phyloP scores from a whole-genome alignment of 2,888 invertebrate species.

The Polyommatus iphigenia region DNA sequence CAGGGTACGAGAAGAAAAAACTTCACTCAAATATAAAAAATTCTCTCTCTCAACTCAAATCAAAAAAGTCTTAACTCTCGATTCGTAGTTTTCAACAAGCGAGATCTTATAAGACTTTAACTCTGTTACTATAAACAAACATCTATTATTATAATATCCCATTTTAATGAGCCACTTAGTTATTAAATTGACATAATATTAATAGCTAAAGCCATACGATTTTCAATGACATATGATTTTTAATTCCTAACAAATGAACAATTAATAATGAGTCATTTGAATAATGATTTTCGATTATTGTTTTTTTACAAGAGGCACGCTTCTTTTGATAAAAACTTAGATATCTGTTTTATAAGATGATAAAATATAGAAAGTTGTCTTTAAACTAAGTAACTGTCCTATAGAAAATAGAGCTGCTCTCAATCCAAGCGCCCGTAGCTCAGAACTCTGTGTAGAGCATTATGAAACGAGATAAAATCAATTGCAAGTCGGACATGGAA shows the following conservation, averaged over 20 bases:
- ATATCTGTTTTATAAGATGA: background rate
- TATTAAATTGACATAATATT: slow-evolving; percentile 1
- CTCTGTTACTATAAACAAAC: background rate
- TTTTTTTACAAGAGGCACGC: background rate
- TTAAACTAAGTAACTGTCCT: background rate
- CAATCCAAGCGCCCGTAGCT: background rate
- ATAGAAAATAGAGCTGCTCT: background rate
- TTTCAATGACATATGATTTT: slow-evolving; percentile 8
- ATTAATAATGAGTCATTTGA: background rate
- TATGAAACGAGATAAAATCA: slow-evolving; percentile 45
- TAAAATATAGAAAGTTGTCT: background rate
- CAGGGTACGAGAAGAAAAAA: no score
- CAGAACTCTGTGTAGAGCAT: slow-evolving; percentile 18
- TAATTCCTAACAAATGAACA: background rate
- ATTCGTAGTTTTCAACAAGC: background rate
- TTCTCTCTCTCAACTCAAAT: no score
- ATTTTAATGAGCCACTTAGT: background rate
- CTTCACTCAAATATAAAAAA: no score
- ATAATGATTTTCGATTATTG: background rate
- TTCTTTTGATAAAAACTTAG: background rate
- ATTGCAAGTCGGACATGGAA: slow-evolving; percentile 51
- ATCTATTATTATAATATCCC: slow-evolving; percentile 7
- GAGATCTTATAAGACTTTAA: background rate
- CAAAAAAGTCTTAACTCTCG: no score
- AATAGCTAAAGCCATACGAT: background rate